Percentiles rank a stretch among this genome's conserved stretches.
Evolutionary conservation across 1,140 invertebrate species (phyloP).

Genomic region (Drosophila busckii): DNA sequence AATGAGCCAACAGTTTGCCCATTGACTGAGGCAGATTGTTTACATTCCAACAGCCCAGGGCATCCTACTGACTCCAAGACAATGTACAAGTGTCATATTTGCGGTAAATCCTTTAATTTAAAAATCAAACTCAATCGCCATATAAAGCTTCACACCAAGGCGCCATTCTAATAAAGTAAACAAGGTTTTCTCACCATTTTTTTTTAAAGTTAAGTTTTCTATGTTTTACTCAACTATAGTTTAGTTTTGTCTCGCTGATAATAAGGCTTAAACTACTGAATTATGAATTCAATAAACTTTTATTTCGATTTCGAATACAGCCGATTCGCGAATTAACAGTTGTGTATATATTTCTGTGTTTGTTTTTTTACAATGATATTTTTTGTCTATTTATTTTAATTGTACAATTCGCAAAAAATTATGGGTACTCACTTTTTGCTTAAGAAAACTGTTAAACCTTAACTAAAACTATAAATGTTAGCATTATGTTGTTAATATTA

Average conservation of each 20-base stretch:
- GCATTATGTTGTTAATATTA: conserved; percentile 14
- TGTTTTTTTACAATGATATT: conserved; percentile 16
- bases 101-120: conserved; percentile 50
- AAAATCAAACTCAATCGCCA: conserved; percentile 66
- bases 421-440: conserved; percentile 39
- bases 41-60: conserved; percentile 4
- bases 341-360: no score
- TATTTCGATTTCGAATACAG: no score
- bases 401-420: conserved; percentile 24
- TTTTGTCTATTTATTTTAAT: conserved; percentile 24
- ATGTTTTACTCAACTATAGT: no score
- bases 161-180: background rate
- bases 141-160: conserved; percentile 35
- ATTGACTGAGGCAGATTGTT: no score
- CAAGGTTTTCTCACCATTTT: no score
- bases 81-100: conserved; percentile 40
- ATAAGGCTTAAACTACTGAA: no score
- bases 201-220: no score
- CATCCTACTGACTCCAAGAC: background rate
- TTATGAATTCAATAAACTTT: no score
- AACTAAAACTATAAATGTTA: no score
- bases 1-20: no score
- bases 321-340: no score
- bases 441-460: conserved; percentile 9
- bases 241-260: no score